A percentile compares a stretch with the other conserved stretches of the same genome.
These are phyloP conservation scores for Clytia hemisphaerica DNA, from an alignment of 30 jellyfish, hydroid and myxozoan species.

Conservation along the genomic window DNA sequence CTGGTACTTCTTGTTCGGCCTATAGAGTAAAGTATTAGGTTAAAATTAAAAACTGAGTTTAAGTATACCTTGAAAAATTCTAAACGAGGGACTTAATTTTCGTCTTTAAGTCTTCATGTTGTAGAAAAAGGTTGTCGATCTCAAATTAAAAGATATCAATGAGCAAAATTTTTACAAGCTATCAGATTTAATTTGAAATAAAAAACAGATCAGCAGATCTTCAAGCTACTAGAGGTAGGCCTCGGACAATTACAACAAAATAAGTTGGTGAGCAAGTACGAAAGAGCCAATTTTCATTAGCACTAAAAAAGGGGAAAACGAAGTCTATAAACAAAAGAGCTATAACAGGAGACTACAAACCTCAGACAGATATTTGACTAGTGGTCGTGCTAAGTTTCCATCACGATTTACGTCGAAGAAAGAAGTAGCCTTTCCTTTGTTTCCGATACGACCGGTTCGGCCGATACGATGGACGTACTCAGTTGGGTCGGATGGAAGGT, in stretches of 20 bases:
- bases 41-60: not conserved
- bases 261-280: not conserved
- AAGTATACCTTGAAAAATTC: too few species aligned
- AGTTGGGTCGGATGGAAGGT: constrained; percentile 26
- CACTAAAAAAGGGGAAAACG: not conserved
- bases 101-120: not conserved
- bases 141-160: too few species aligned
- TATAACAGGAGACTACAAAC: constrained; percentile 4
- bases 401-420: constrained; percentile 38
- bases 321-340: not conserved
- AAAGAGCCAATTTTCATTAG: not conserved
- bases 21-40: not conserved
- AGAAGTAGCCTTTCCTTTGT: constrained; percentile 43
- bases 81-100: not conserved
- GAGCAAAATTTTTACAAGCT: too few species aligned
- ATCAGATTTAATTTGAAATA: too few species aligned
- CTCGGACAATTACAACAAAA: too few species aligned
- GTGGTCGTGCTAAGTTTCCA: constrained; percentile 34
- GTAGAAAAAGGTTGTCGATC: too few species aligned
- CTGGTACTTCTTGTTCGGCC: constrained; percentile 61
- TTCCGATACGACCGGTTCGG: constrained; percentile 56
- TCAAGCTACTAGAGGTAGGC: too few species aligned
- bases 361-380: constrained; percentile 40
- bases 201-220: too few species aligned
- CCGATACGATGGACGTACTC: constrained; percentile 58